Evolutionary conservation across 64 coral and sea anemone species (phyloP).

Genomic region (Stichodactyla helianthus): DNA sequence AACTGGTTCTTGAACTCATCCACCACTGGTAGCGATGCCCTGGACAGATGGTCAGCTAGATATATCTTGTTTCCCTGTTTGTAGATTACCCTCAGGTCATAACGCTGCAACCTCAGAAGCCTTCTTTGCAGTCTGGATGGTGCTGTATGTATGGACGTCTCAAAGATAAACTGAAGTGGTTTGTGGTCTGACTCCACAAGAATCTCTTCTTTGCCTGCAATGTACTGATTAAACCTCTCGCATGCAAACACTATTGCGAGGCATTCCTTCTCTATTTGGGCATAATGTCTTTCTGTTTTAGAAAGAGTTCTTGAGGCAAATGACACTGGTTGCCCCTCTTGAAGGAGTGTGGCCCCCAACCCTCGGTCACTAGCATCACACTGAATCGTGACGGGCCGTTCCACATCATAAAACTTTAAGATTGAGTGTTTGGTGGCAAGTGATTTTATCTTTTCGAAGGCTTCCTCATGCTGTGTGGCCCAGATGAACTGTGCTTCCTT

Average conservation of each 20-base stretch:
- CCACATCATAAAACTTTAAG: background rate
- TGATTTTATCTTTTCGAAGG: background rate
- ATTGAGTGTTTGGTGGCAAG: slow-evolving; percentile 16
- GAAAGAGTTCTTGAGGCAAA: slow-evolving; percentile 21
- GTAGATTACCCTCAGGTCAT: slow-evolving; percentile 35
- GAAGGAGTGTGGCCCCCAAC: slow-evolving; percentile 8
- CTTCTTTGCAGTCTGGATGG: slow-evolving; percentile 30
- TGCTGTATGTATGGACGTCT: slow-evolving; percentile 35
- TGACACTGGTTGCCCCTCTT: background rate
- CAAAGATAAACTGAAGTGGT: slow-evolving; percentile 31
- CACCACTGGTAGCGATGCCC: slow-evolving; percentile 16
- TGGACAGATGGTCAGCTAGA: slow-evolving; percentile 51
- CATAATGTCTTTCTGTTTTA: slow-evolving; percentile 17
- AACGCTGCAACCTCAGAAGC: slow-evolving; percentile 30
- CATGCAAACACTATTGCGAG: slow-evolving; percentile 19
- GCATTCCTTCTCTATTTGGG: slow-evolving; percentile 22
- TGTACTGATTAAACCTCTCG: slow-evolving; percentile 16
- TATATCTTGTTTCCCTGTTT: slow-evolving; percentile 39
- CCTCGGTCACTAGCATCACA: slow-evolving; percentile 28
- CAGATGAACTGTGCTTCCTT: slow-evolving; percentile 18
- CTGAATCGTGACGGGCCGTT: slow-evolving; percentile 2
- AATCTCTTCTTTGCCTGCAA: slow-evolving; percentile 36
- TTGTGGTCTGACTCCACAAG: slow-evolving; percentile 26
- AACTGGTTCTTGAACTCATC: slow-evolving; percentile 25
- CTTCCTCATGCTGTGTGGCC: slow-evolving; percentile 34